A percentile compares a stretch with the other conserved stretches of the same genome.
phyloP scores from a whole-genome alignment of 2,888 invertebrate genomes.

The Matsumyia berberina region DNA sequence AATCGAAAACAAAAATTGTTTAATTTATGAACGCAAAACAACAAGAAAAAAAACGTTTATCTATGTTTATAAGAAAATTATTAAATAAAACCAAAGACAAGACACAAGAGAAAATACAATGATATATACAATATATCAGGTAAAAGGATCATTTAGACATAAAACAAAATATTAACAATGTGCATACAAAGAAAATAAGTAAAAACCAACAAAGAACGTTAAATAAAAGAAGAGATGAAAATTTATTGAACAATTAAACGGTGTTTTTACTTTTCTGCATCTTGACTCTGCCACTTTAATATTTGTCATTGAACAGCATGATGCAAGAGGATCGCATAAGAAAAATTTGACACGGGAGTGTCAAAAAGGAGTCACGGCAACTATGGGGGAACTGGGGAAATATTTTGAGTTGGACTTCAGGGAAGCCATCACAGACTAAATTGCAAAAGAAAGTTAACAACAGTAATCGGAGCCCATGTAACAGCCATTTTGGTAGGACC shows the following conservation, averaged over 20 bases:
- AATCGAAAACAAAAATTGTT: constrained; percentile 2
- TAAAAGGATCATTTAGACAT: constrained; percentile 42
- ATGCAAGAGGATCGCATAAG: too few relatives aligned
- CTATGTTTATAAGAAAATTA: constrained; percentile 61
- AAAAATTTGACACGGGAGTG: too few relatives aligned
- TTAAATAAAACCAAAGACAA: constrained; percentile 15
- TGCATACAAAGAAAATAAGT: constrained; percentile 49
- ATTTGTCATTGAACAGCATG: too few relatives aligned
- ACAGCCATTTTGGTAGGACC: too few relatives aligned
- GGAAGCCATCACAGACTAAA: too few relatives aligned
- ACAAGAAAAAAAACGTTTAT: constrained; percentile 33
- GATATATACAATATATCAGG: constrained; percentile 12
- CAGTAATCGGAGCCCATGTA: too few relatives aligned
- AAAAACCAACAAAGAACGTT: constrained; percentile 29
- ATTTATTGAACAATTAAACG: constrained; percentile 6
- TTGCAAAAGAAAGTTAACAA: too few relatives aligned
- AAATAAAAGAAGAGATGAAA: constrained; percentile 47
- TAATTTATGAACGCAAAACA: constrained; percentile 8
- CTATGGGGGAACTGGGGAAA: too few relatives aligned
- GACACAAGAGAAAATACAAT: constrained; percentile 5
- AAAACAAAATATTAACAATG: constrained; percentile 52
- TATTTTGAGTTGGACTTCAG: too few relatives aligned
- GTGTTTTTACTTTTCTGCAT: background rate
- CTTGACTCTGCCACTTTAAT: too few relatives aligned
- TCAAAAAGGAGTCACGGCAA: too few relatives aligned